Conservation (phyloP, 2,888 invertebrate genomes). For the Melanostoma scalare region DNA sequence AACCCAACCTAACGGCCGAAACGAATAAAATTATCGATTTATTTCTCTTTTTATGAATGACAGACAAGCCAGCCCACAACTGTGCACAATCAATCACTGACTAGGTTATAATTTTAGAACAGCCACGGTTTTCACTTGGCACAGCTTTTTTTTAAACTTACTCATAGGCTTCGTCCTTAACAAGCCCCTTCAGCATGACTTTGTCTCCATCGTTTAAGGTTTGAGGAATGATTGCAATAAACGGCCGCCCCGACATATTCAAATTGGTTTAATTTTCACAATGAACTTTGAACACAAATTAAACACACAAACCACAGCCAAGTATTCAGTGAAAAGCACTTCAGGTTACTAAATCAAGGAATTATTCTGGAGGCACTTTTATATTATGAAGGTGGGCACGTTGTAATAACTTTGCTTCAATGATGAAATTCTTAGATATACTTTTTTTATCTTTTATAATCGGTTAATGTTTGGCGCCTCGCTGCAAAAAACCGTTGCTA, state of each 20-base stretch:
- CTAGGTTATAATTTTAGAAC: constrained; percentile 17
- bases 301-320: too few relatives aligned
- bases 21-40: constrained; percentile 48
- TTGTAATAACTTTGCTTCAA: neutral
- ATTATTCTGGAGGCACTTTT: constrained; percentile 42
- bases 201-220: constrained; percentile 76
- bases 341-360: constrained; percentile 43
- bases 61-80: constrained; percentile 4
- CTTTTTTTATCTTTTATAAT: constrained; percentile 5
- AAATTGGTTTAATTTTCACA: constrained; percentile 27
- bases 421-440: constrained; percentile 18
- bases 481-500: constrained; percentile 57
- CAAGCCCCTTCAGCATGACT: constrained; percentile 77
- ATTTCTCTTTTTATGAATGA: constrained; percentile 13
- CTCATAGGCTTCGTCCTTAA: constrained; percentile 77
- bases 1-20: neutral
- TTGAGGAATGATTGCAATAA: constrained; percentile 77
- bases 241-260: constrained; percentile 76
- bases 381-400: constrained; percentile 25
- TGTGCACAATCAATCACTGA: constrained; percentile 70
- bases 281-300: constrained; percentile 13
- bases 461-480: constrained; percentile 57
- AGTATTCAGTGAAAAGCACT: constrained; percentile 21
- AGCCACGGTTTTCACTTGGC: neutral
- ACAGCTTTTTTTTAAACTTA: constrained; percentile 74